Evolutionary conservation across 1,140 invertebrate species (phyloP), one percentile per base, ranked within the genome.

Genomic region (Drosophila lini): DNA sequence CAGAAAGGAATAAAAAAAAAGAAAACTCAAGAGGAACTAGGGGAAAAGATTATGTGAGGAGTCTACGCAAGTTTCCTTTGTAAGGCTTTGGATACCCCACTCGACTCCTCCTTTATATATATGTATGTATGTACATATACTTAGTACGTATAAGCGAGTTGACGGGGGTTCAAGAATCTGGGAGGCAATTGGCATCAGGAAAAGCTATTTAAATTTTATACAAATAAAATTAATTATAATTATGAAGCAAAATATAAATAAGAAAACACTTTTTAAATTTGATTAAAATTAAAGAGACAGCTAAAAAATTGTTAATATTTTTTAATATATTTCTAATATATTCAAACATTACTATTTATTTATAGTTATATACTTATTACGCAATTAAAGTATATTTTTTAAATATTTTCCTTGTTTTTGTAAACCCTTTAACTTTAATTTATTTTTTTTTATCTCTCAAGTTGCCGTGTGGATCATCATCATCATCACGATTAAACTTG

Each of bases 41-140:
- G 34, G 25, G 28, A 36, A 28, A 50, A 52, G 63, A 56, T 69
- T 57, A 47, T 47, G n/a, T 10, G 36, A 57, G 68, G 25, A 38
- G 36, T 13, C 52, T 56, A 71, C 65, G 68, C 68, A 70, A 71
- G 64, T 58, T 71, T 68, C 67, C 31, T 70, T 69, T 69, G 65
- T 52, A 25, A 44, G 61, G 47, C 65, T 42, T 63, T 65, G 60
- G 19, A 50, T 28, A 41, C 45, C 16, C 31, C 44, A 68, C 44
- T 52, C 38, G 19, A 42, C 44, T 36, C n/a, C 16, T 52, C 36
- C 38, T 52, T 38, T 53, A 25, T 42, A 36, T 52, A 45, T 42
- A 34, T 52, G 28, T 28, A 28, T 28, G 25, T 28, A 13, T 45
- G 7, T 15, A 36, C 50, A 60, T 50, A 52, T 63, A 45, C 42